These are phyloP conservation scores for Polia nebulosa DNA, from an alignment of 2,888 invertebrate species.

Conservation along the genomic window DNA sequence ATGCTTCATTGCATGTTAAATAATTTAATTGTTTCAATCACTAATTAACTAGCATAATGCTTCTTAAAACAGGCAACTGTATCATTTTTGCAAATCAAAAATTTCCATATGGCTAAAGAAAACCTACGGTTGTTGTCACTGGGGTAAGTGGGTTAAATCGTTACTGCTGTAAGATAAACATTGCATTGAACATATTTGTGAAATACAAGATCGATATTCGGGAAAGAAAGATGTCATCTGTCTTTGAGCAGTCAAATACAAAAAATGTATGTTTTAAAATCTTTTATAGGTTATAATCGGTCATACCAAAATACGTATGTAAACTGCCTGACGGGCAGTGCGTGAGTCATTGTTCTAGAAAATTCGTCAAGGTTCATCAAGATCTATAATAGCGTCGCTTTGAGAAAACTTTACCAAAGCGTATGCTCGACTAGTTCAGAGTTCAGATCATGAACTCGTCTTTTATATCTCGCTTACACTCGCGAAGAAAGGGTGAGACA, in stretches of 20 bases:
- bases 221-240: not conserved
- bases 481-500: not conserved
- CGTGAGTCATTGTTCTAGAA: not conserved
- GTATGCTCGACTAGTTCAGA: too few species aligned
- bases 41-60: not conserved
- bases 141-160: too few species aligned
- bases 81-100: constrained; percentile 24
- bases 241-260: constrained; percentile 25
- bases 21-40: not conserved
- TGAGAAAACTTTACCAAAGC: too few species aligned
- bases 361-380: not conserved
- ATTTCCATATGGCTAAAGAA: constrained; percentile 7
- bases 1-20: not conserved
- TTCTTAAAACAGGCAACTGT: constrained; percentile 10
- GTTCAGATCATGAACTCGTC: not conserved
- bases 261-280: not conserved
- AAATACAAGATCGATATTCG: constrained; percentile 16
- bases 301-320: constrained; percentile 8
- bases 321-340: not conserved
- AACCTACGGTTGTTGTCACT: not conserved
- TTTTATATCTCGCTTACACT: constrained; percentile 1
- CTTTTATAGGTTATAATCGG: too few species aligned
- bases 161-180: not conserved
- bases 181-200: constrained; percentile 12
- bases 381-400: too few species aligned